Conservation (phyloP, 2,888 invertebrate species). For the Lydus trimaculatus region DNA sequence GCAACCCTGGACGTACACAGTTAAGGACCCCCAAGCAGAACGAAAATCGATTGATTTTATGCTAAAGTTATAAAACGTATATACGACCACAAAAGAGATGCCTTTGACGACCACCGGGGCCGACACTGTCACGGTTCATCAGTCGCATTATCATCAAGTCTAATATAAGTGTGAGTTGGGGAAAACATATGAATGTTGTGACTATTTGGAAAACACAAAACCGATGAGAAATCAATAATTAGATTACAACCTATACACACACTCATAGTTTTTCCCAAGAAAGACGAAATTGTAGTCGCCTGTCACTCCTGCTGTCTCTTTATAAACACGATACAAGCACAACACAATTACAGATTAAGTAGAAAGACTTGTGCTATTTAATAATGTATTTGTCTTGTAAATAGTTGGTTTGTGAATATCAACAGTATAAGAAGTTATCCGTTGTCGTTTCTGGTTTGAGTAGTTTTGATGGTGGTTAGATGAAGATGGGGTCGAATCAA, state of each 20-base stretch:
- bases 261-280: background rate
- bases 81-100: too few relatives aligned
- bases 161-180: too few relatives aligned
- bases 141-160: too few relatives aligned
- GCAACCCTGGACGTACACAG: too few relatives aligned
- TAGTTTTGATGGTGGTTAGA: slow-evolving; percentile 17
- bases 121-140: too few relatives aligned
- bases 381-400: slow-evolving; percentile 20
- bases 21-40: too few relatives aligned
- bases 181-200: background rate
- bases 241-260: background rate
- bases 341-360: background rate
- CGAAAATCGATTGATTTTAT: too few relatives aligned
- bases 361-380: slow-evolving; percentile 13
- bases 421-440: slow-evolving; percentile 2
- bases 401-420: slow-evolving; percentile 17
- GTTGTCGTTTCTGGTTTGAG: background rate
- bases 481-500: slow-evolving; percentile 53
- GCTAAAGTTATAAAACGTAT: too few relatives aligned
- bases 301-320: background rate
- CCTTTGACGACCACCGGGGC: too few relatives aligned
- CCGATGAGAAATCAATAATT: background rate
- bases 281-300: background rate
- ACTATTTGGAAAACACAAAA: background rate
- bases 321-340: background rate